Conservation (phyloP, 2,797 vertebrate genomes). For the Rhinella marina region DNA sequence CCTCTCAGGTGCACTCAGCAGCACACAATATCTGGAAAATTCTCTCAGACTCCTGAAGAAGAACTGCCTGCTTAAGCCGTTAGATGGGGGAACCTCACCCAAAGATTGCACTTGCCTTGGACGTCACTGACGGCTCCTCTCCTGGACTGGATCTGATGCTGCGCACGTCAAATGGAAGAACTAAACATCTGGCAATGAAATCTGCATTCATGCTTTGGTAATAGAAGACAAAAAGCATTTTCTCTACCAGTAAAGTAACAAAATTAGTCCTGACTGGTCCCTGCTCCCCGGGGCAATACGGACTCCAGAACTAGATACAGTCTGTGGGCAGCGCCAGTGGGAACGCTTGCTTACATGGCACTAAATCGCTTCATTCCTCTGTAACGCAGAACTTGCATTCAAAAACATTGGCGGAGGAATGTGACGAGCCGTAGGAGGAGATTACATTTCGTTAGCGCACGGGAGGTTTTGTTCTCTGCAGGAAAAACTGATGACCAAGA, state of each 20-base stretch:
- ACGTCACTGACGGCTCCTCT: not conserved
- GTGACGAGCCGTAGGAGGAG: too few relatives aligned
- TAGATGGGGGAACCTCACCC: not conserved
- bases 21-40: not conserved
- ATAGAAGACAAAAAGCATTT: slow-evolving; percentile 48
- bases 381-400: slow-evolving; percentile 6
- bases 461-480: not conserved
- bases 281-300: slow-evolving; percentile 12
- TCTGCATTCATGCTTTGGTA: slow-evolving; percentile 45
- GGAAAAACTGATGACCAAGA: not conserved
- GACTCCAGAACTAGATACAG: slow-evolving; percentile 29
- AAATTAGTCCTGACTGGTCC: slow-evolving; percentile 44
- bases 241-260: slow-evolving; percentile 34
- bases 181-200: slow-evolving; percentile 51
- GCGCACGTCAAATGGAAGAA: slow-evolving; percentile 41
- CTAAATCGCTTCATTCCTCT: slow-evolving; percentile 26
- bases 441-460: not conserved
- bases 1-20: not conserved
- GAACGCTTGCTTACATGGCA: not conserved
- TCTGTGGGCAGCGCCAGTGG: slow-evolving; percentile 13
- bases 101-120: slow-evolving; percentile 16
- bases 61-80: slow-evolving; percentile 10
- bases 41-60: slow-evolving; percentile 4
- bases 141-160: slow-evolving; percentile 5
- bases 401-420: not conserved